phyloP scores from a whole-genome alignment of 2,888 invertebrate species.

The Parnassius glacialis region DNA sequence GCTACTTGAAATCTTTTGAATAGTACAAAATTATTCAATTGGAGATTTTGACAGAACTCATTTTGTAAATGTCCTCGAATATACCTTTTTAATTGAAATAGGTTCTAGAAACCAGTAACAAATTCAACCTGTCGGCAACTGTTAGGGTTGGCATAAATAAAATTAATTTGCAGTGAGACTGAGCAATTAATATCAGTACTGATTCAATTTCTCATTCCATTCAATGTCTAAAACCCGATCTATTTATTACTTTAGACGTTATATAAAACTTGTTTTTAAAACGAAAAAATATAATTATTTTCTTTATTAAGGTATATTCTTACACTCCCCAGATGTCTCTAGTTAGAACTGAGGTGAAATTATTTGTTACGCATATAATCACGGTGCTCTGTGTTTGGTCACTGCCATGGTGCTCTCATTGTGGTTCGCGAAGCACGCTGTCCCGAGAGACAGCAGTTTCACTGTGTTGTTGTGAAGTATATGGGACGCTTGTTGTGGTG shows the following conservation, averaged over 20 bases:
- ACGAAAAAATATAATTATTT: not conserved
- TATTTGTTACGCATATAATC: too few species aligned
- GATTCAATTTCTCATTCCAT: constrained; percentile 13
- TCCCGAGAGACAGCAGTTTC: too few species aligned
- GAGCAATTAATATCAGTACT: constrained; percentile 14
- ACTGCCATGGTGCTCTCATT: too few species aligned
- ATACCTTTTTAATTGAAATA: constrained; percentile 18
- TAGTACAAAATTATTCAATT: constrained; percentile 1
- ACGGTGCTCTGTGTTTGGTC: too few species aligned
- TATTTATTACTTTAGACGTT: constrained; percentile 4
- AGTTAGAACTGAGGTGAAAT: too few species aligned
- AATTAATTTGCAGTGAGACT: constrained; percentile 18
- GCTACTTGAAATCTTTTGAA: not conserved
- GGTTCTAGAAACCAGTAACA: constrained; percentile 11
- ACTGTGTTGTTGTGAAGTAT: too few species aligned
- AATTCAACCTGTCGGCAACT: constrained; percentile 17
- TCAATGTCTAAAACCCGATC: constrained; percentile 1
- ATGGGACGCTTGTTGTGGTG: too few species aligned
- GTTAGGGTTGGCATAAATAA: constrained; percentile 13
- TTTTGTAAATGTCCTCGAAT: not conserved
- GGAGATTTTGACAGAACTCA: constrained; percentile 2
- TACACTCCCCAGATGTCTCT: too few species aligned
- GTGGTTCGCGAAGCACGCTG: too few species aligned
- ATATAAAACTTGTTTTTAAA: constrained; percentile 1
- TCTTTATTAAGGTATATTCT: too few species aligned